Base-by-base conservation (phyloP, 1,140 invertebrate genomes). In the Zophobas atratus region DNA sequence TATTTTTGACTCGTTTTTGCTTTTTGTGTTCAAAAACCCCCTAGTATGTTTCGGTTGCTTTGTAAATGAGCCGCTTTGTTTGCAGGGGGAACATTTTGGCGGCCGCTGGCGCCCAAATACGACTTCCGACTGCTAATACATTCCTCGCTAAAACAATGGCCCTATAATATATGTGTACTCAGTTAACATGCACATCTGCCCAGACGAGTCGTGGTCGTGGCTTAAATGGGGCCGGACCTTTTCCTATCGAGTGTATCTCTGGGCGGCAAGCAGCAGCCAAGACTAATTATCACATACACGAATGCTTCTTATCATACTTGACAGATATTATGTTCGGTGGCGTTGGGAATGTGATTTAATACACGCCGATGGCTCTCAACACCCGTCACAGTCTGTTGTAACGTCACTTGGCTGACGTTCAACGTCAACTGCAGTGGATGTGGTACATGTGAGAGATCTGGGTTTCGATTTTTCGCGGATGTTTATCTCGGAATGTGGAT, bases 271-370 rank as follows among this genome's bases (percentile, higher is more conserved):
- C 32, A 55, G 32, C 81, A 84, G 79, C 83, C 79, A 81, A 78
- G 81, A 85, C 84, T 85, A 85, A 85, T 85, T 85, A 85, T 85
- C 83, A 83, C 83, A 85, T 85, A 85, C 84, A 83, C 77, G 83
- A 85, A 82, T 84, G 84, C 83, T 84, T 80, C 84, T 85, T 84
- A 85, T 84, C 84, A 84, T 83, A 83, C 79, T 84, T 85, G 84
- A 85, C 84, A 85, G 83, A 84, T 84, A 84, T 85, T 85, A 84
- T 84, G 80, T 78, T 77, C 57, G 73, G 53, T 74, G 67, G 57
- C 33, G 70, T 49, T 70, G 49, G 73, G 80, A 81, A 78, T 80
- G 80, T 77, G 80, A 81, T 75, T 55, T 60, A 75, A 34, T 8
- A 75, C 49, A 71, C 67, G 34, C 51, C 56, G 35, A 67, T 49